Percentiles rank a stretch among this genome's conserved stretches.
phyloP scores from a whole-genome alignment of 2,113 vertebrate species.

The Tachysurus fulvidraco region DNA sequence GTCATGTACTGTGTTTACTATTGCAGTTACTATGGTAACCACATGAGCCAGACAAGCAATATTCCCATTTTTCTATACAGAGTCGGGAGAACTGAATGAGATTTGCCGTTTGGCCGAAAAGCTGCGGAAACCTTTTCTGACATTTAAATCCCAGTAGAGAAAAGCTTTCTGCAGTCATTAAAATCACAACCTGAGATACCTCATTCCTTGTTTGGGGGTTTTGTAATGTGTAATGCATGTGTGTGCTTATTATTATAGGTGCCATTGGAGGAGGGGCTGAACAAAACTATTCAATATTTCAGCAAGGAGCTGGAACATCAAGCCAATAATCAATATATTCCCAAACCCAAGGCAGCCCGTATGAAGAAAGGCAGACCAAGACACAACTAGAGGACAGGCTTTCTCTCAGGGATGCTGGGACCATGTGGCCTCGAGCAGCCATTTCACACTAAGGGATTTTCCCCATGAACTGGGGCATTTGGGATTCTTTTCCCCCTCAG shows the following conservation, averaged over 20 bases:
- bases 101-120: not conserved
- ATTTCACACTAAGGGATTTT: conserved; percentile 24
- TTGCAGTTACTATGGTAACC: not conserved
- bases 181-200: not conserved
- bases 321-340: conserved; percentile 98
- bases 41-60: not conserved
- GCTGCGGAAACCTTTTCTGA: not conserved
- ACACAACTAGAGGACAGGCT: conserved; percentile 77
- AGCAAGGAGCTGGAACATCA: conserved; percentile 95
- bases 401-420: conserved; percentile 53
- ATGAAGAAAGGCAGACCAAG: conserved; percentile 93
- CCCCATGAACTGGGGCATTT: conserved; percentile 17
- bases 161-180: not conserved
- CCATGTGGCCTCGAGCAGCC: conserved; percentile 41
- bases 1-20: not conserved
- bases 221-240: not conserved
- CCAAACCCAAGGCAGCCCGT: conserved; percentile 94
- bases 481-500: not conserved
- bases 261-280: conserved; percentile 93
- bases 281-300: conserved; percentile 99
- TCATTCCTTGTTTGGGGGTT: not conserved
- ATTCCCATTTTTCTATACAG: not conserved
- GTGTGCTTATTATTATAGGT: conserved; percentile 74
- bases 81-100: not conserved
- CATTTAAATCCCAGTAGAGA: not conserved